Conservation (phyloP, 2,888 invertebrate species). For the Xanthia togata region DNA sequence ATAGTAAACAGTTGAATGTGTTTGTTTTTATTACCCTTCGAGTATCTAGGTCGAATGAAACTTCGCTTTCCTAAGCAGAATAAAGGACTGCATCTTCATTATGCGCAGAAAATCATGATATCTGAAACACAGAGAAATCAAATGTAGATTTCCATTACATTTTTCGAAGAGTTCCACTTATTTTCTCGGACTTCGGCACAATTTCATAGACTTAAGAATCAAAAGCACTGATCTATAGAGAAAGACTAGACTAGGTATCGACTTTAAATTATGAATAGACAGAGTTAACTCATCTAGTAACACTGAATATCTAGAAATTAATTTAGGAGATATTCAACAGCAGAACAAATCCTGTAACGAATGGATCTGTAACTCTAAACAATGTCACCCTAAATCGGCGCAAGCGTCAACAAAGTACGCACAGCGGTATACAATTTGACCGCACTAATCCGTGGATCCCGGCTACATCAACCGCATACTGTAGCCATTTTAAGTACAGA, state of each 20-base stretch:
- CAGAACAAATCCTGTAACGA: neutral
- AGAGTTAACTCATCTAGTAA: no score
- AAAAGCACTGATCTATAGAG: no score
- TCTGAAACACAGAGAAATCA: neutral
- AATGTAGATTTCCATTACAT: neutral
- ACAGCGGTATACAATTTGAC: constrained; percentile 44
- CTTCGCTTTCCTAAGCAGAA: neutral
- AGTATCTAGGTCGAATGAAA: constrained; percentile 14
- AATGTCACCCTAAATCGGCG: constrained; percentile 16
- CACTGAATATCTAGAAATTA: no score
- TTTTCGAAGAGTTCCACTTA: neutral
- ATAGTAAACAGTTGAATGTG: constrained; percentile 35
- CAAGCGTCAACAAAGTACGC: constrained; percentile 42
- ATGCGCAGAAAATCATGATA: neutral
- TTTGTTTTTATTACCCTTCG: constrained; percentile 41
- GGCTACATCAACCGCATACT: constrained; percentile 34
- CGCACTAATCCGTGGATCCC: constrained; percentile 46
- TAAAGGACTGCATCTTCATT: neutral
- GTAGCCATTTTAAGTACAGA: constrained; percentile 20
- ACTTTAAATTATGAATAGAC: no score
- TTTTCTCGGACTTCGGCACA: neutral
- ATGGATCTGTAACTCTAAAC: neutral
- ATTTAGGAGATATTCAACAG: no score
- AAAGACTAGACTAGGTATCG: no score
- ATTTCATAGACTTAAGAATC: no score